Conservation (phyloP, 2,113 vertebrate species). For the Lampris megalopsis region DNA sequence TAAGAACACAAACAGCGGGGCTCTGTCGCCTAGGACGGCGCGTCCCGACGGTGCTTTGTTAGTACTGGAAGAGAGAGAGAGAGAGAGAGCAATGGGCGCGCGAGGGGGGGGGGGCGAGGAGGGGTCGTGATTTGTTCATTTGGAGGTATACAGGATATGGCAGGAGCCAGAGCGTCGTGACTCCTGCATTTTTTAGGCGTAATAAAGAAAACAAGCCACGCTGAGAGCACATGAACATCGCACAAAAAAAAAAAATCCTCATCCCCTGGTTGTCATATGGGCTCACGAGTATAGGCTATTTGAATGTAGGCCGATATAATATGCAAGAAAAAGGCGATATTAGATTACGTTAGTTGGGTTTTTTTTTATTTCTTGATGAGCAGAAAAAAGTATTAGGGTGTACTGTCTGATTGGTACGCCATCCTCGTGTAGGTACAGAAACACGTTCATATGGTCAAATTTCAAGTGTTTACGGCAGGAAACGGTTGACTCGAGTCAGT, state of each 20-base stretch:
- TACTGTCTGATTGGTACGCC: too few relatives aligned
- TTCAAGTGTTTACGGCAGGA: background rate
- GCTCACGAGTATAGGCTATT: too few relatives aligned
- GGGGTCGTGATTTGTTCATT: constrained; percentile 86
- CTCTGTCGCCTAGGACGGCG: constrained; percentile 71
- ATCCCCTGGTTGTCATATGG: background rate
- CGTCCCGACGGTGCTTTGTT: constrained; percentile 76
- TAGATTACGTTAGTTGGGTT: too few relatives aligned
- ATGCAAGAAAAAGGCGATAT: too few relatives aligned
- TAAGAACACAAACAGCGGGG: constrained; percentile 82
- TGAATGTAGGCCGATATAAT: too few relatives aligned
- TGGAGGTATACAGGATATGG: constrained; percentile 88
- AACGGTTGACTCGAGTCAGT: constrained; percentile 42
- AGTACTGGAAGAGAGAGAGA: constrained; percentile 45
- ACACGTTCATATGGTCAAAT: too few relatives aligned
- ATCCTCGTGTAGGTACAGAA: too few relatives aligned
- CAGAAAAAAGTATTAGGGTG: too few relatives aligned
- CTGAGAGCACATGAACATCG: background rate
- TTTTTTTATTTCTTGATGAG: too few relatives aligned
- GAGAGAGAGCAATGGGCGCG: constrained; percentile 54
- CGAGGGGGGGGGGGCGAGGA: constrained; percentile 42
- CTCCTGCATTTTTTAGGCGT: constrained; percentile 75
- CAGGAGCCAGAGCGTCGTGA: constrained; percentile 91
- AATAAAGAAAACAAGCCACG: constrained; percentile 61
- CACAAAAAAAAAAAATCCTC: background rate